Evolutionary conservation across 2,797 vertebrate genomes (phyloP), one percentile per base, ranked within the genome.

Genomic region (Tinamus major): DNA sequence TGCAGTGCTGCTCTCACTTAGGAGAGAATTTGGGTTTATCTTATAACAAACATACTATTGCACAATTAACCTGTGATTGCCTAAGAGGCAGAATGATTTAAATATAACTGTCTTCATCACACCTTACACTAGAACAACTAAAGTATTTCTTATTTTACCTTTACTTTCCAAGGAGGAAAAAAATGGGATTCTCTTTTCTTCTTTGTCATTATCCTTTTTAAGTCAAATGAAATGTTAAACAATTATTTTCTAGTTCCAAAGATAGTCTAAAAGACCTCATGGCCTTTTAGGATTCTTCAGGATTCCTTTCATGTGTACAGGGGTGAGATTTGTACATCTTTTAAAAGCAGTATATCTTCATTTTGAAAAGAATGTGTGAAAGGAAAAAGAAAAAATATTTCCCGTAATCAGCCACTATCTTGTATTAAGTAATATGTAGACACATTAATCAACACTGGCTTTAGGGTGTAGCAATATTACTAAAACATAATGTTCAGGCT

Each of bases 351-450:
- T 51, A 27, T 86, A 85, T 83, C 35, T 87, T 94, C 6, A 79
- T 88, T 96, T 95, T 83, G 51, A 81, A 83, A 90, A 33, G 33
- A 92, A 91, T 91, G 75, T 37, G 27, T 79, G 33, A 35, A 80
- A 96, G 80, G 37, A 85, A 94, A 92, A 87, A 48, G 46, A 62
- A 71, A 84, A 37, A 44, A 75, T 42, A 29, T 85, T 93, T 85
- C 84, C 24, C 68, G 53, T 56, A 93, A 91, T 70, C 61, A 35
- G 42, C 17, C 49, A 92, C 64, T 14, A 87, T 44, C 77, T 53
- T 77, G 76, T 3, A 49, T 92, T 94, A 74, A 95, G 95, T 96
- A 94, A 95, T 91, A 94, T 87, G 87, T n/a, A 83, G 55, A 42
- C 46, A 88, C 93, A 93, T 94, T 96, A 96, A 96, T 91, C 62